Evolutionary conservation across 2,797 vertebrate genomes (phyloP), one percentile per base, ranked within the genome.

Genomic region (Darevskia mixta): DNA sequence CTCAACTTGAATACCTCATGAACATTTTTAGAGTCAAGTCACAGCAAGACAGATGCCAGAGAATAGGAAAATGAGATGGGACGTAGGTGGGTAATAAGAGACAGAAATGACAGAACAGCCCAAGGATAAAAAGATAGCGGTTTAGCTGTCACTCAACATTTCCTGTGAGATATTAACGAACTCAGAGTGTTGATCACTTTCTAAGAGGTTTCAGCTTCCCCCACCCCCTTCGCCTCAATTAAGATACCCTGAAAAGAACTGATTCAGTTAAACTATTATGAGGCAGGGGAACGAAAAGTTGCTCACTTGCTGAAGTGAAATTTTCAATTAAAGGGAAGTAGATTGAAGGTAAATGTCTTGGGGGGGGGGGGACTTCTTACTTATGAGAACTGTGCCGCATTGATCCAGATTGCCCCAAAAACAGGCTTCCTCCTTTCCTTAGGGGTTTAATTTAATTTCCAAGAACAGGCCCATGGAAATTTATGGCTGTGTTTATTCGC

Each of bases 101-200:
- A 90, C 41, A 90, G 79, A 91, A 93, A 43, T 92, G 90, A 92
- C 93, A 96, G 93, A 92, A 92, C 49, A 89, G 83, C 32, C 76
- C 13, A 94, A 71, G 18, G 58, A 90, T 88, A 79, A 78, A 86
- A 78, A 32, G 87, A 85, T 5, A 61, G 49, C 8, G 80, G 29
- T 90, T 92, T 90, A 90, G 29, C 58, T 90, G 91, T 89, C 92
- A 93, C 20, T 94, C 91, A 92, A 0, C 82, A 86, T 90, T 89
- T 93, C 79, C 86, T 91, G 35, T 67, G 73, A 91, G 83, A 87
- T 90, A 89, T 85, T 93, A 94, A 83, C 29, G 79, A 92, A 92
- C 45, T 84, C 72, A 45, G 72, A 58, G 66, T 79, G 78, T 73
- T 87, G 0, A 92, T 86, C 91, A 82, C n/a, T 86, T 92, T 92